These are phyloP conservation scores for Rhinichthys osculus DNA, from an alignment of 2,797 vertebrate species.

Conservation along the genomic window DNA sequence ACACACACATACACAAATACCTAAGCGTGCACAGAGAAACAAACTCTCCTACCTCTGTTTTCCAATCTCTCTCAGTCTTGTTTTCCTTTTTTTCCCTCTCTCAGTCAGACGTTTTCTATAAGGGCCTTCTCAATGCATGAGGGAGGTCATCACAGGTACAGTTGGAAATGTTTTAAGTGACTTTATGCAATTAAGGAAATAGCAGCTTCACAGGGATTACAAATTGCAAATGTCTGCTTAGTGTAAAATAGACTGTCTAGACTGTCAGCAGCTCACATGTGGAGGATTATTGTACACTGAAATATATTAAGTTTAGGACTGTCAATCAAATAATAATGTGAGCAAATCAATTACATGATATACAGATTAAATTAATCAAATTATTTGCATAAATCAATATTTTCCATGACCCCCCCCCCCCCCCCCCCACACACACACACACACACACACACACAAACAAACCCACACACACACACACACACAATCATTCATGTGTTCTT, in stretches of 20 bases:
- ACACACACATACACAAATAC: neutral
- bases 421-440: too few species aligned
- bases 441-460: too few species aligned
- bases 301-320: slow-evolving; percentile 33
- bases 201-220: slow-evolving; percentile 37
- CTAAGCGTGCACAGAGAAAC: neutral
- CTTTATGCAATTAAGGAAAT: slow-evolving; percentile 51
- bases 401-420: too few species aligned
- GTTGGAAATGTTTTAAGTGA: slow-evolving; percentile 19
- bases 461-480: too few species aligned
- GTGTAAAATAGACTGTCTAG: slow-evolving; percentile 11
- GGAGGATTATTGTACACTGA: slow-evolving; percentile 8
- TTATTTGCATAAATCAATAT: too few species aligned
- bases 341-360: neutral
- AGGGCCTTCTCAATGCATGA: neutral
- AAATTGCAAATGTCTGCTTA: slow-evolving; percentile 38
- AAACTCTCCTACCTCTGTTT: slow-evolving; percentile 1
- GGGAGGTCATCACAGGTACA: slow-evolving; percentile 5
- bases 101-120: slow-evolving; percentile 13
- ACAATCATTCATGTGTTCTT: too few species aligned
- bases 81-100: neutral
- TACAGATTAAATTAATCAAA: too few species aligned
- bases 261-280: slow-evolving; percentile 14
- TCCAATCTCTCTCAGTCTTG: slow-evolving; percentile 4
- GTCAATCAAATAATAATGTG: neutral